Conservation (phyloP, 2,113 vertebrate species). For the Archocentrus centrarchus region DNA sequence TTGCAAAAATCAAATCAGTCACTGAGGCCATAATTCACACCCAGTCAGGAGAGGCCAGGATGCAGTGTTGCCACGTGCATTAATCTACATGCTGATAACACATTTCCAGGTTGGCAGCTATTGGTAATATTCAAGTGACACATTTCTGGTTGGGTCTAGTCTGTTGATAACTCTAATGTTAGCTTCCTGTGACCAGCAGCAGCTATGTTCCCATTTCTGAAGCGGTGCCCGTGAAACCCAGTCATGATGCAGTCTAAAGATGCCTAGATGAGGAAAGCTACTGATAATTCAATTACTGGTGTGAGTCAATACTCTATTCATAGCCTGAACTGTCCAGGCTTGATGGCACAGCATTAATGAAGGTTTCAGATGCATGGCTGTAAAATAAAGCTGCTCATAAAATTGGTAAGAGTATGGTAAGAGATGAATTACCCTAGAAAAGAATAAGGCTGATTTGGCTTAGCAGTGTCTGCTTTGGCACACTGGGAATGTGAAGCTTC, state of each 20-base stretch:
- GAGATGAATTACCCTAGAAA: constrained; percentile 39
- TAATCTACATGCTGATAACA: constrained; percentile 42
- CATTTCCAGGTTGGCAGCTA: constrained; percentile 22
- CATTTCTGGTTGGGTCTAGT: constrained; percentile 5
- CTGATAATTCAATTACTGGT: constrained; percentile 26
- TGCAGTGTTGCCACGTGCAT: constrained; percentile 10
- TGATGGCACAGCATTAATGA: not conserved
- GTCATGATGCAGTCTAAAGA: constrained; percentile 46
- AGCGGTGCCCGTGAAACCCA: constrained; percentile 19
- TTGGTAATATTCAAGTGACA: constrained; percentile 56
- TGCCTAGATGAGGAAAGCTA: constrained; percentile 12
- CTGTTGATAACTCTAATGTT: constrained; percentile 52
- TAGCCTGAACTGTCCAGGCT: constrained; percentile 30
- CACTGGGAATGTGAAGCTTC: constrained; percentile 14
- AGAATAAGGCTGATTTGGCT: constrained; percentile 55
- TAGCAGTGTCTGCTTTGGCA: constrained; percentile 21
- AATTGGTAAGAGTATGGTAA: constrained; percentile 21
- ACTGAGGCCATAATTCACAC: constrained; percentile 35
- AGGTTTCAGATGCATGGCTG: constrained; percentile 12
- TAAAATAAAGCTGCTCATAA: constrained; percentile 28
- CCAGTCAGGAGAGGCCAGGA: constrained; percentile 16
- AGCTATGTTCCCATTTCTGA: constrained; percentile 39
- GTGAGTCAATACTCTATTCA: constrained; percentile 50
- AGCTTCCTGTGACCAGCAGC: constrained; percentile 27
- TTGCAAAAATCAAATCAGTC: constrained; percentile 27